Percentiles rank a stretch among this genome's conserved stretches.
phyloP scores from a whole-genome alignment of 92 coral and sea anemone species.

The Chrysogorgia sp. region DNA sequence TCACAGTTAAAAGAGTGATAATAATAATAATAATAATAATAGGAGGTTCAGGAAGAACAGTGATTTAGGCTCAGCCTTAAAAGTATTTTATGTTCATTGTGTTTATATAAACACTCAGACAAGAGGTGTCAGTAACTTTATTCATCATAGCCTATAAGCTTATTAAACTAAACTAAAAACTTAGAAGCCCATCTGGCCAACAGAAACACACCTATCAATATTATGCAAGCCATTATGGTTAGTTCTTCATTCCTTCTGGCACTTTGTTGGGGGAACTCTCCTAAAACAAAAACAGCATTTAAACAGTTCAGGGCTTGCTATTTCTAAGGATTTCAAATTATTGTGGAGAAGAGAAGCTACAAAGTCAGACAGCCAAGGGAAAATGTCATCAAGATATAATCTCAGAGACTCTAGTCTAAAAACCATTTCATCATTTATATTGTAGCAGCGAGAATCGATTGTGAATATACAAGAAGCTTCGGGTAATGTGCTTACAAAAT shows the following conservation, averaged over 20 bases:
- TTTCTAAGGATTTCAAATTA: not conserved
- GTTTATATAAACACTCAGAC: slow-evolving; percentile 27
- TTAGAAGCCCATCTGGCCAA: not conserved
- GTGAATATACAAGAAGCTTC: too few relatives aligned
- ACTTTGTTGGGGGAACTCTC: not conserved
- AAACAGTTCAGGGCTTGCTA: not conserved
- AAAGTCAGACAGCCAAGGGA: slow-evolving; percentile 52
- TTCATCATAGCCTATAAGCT: slow-evolving; percentile 31
- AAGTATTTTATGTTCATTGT: slow-evolving; percentile 27
- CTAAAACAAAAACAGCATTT: not conserved
- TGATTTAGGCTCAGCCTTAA: slow-evolving; percentile 28
- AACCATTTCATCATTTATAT: slow-evolving; percentile 19
- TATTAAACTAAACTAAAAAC: not conserved
- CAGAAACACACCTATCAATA: too few relatives aligned
- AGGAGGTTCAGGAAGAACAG: not conserved
- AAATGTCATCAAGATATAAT: slow-evolving; percentile 25
- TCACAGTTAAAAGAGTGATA: too few relatives aligned
- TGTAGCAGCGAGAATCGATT: not conserved
- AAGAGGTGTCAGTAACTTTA: slow-evolving; percentile 23
- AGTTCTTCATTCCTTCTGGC: not conserved
- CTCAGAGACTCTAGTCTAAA: slow-evolving; percentile 52
- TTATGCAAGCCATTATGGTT: too few relatives aligned
- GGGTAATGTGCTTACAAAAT: too few relatives aligned
- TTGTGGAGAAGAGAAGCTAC: not conserved
- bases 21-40: not conserved